Evolutionary conservation across 2,113 vertebrate species (phyloP).

Genomic region (Hippocampus barbouri): DNA sequence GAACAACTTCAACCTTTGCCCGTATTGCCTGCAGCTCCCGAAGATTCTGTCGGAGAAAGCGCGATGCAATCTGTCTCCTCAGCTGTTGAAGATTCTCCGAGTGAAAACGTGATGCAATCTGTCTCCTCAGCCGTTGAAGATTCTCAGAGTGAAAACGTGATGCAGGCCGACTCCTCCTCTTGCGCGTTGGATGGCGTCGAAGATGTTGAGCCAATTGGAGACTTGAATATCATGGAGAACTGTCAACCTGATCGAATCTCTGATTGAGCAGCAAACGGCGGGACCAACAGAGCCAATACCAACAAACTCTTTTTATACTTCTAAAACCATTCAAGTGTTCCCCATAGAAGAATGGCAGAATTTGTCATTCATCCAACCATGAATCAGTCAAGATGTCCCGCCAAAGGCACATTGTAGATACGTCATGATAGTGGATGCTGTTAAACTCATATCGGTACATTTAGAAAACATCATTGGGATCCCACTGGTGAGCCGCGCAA

Average conservation of each 20-base stretch:
- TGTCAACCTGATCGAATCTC: not conserved
- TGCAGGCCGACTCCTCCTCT: not conserved
- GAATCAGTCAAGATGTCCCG: too few species aligned
- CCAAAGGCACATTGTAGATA: constrained; percentile 1
- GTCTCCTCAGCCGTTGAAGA: not conserved
- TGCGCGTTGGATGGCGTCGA: constrained; percentile 7
- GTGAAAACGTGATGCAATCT: not conserved
- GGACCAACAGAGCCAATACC: not conserved
- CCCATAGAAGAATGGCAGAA: not conserved
- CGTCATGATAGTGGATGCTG: not conserved
- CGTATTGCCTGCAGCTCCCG: constrained; percentile 1
- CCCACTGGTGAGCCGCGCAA: not conserved
- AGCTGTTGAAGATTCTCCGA: constrained; percentile 12
- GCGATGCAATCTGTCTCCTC: not conserved
- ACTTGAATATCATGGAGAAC: not conserved
- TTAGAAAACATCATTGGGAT: not conserved
- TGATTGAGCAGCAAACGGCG: not conserved
- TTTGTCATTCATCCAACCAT: not conserved
- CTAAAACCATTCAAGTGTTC: not conserved
- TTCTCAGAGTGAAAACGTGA: too few species aligned
- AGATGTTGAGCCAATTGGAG: not conserved
- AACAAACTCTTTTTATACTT: not conserved
- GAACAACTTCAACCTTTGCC: not conserved
- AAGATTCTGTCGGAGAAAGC: constrained; percentile 1
- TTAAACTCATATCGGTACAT: not conserved